These are phyloP conservation scores for Phrynocephalus guinanensis DNA, from an alignment of 2,797 vertebrate genomes.

Conservation along the genomic window DNA sequence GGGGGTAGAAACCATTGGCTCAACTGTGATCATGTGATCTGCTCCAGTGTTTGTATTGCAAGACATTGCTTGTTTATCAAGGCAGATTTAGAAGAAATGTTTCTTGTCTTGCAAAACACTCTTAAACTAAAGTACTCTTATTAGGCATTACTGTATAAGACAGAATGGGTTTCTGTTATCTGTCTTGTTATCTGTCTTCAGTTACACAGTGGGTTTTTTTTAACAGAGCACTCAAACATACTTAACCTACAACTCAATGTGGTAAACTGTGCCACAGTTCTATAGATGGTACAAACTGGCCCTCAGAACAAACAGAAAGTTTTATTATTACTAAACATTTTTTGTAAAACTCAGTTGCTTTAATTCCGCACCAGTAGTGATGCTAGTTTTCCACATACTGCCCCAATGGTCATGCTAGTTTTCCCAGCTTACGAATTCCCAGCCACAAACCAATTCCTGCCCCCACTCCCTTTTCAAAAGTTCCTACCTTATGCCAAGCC, in stretches of 20 bases:
- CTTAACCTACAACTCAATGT: background rate
- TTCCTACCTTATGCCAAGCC: slow-evolving; percentile 13
- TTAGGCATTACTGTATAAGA: too few relatives aligned
- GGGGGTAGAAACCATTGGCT: too few relatives aligned
- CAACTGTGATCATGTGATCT: too few relatives aligned
- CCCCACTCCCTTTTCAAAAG: background rate
- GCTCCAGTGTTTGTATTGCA: too few relatives aligned
- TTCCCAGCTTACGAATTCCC: slow-evolving; percentile 39
- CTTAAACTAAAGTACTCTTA: too few relatives aligned
- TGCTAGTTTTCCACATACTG: slow-evolving; percentile 15
- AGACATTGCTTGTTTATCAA: too few relatives aligned
- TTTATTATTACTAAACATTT: background rate
- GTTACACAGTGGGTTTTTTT: background rate
- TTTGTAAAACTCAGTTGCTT: background rate
- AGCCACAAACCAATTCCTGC: background rate
- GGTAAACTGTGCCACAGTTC: background rate
- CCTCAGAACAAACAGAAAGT: background rate
- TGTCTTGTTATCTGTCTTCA: background rate
- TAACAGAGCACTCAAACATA: background rate
- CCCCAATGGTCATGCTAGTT: background rate
- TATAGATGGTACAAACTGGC: background rate
- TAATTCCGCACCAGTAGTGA: background rate
- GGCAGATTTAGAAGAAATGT: too few relatives aligned
- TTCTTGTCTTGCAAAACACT: too few relatives aligned
- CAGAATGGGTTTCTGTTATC: background rate